These are phyloP conservation scores for Eptatretus atami DNA, from an alignment of 2,797 vertebrate genomes.

Conservation along the genomic window DNA sequence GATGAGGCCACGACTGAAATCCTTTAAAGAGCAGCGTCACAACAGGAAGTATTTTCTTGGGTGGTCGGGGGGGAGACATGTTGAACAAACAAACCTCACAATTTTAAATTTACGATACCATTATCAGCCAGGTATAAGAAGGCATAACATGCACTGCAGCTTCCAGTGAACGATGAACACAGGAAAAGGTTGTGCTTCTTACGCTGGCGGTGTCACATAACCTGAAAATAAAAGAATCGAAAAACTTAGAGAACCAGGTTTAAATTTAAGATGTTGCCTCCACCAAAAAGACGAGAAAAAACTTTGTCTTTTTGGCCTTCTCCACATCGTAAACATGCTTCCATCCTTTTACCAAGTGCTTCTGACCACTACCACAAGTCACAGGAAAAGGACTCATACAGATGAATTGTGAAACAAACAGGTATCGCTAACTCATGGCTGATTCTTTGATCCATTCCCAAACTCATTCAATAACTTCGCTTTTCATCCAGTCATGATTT, in stretches of 20 bases:
- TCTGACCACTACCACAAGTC: conserved; percentile 43
- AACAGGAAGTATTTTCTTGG: conserved; percentile 69
- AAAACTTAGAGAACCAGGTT: too few species aligned
- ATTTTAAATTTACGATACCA: not conserved
- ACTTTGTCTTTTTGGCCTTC: conserved; percentile 78
- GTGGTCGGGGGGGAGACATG: conserved; percentile 9
- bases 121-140: not conserved
- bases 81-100: not conserved
- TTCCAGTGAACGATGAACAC: not conserved
- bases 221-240: too few species aligned
- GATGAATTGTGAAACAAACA: not conserved
- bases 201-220: not conserved
- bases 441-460: not conserved
- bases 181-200: not conserved
- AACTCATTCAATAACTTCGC: too few species aligned
- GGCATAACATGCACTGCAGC: not conserved
- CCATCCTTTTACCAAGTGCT: conserved; percentile 76
- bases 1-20: conserved; percentile 84
- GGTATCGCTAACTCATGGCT: not conserved
- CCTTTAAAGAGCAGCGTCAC: conserved; percentile 87
- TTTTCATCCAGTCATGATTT: too few species aligned
- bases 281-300: conserved; percentile 94
- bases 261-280: conserved; percentile 18
- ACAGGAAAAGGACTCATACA: not conserved
- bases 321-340: conserved; percentile 75